A percentile compares a stretch with the other conserved stretches of the same genome.
phyloP scores from a whole-genome alignment of 2,888 invertebrate genomes.

The Eulithis testata region DNA sequence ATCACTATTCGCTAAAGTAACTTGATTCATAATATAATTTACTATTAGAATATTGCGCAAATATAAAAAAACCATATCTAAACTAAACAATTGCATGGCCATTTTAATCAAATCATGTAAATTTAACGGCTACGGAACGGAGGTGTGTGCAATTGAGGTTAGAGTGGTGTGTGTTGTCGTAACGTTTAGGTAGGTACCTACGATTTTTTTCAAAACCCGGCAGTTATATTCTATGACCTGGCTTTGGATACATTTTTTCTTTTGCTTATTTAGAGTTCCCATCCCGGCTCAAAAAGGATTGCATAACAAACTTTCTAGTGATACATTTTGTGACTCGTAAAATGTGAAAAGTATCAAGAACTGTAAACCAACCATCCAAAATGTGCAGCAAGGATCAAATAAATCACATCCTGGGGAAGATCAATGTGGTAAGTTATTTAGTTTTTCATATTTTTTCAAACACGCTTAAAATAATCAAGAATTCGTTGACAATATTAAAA shows the following conservation, averaged over 20 bases:
- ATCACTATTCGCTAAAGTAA: conserved; percentile 44
- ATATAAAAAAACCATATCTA: conserved; percentile 1
- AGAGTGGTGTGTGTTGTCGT: neutral
- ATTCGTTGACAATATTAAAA: too few species aligned
- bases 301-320: conserved; percentile 39
- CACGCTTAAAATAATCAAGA: too few species aligned
- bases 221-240: neutral
- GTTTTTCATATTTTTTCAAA: neutral
- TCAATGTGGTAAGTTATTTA: conserved; percentile 87
- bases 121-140: neutral
- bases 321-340: conserved; percentile 52
- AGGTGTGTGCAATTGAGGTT: neutral
- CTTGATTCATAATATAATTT: conserved; percentile 29
- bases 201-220: neutral
- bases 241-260: neutral
- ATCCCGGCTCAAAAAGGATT: conserved; percentile 33
- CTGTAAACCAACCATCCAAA: conserved; percentile 50
- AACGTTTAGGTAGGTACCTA: neutral
- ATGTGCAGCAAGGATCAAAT: conserved; percentile 90
- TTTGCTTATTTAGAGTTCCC: conserved; percentile 1
- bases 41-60: conserved; percentile 14
- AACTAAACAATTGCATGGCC: conserved; percentile 7
- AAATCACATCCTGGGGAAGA: conserved; percentile 88
- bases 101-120: neutral
- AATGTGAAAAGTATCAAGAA: conserved; percentile 60